These are phyloP conservation scores for Odocoileus hemionus DNA, from an alignment of 2,113 vertebrate genomes.

Conservation along the genomic window DNA sequence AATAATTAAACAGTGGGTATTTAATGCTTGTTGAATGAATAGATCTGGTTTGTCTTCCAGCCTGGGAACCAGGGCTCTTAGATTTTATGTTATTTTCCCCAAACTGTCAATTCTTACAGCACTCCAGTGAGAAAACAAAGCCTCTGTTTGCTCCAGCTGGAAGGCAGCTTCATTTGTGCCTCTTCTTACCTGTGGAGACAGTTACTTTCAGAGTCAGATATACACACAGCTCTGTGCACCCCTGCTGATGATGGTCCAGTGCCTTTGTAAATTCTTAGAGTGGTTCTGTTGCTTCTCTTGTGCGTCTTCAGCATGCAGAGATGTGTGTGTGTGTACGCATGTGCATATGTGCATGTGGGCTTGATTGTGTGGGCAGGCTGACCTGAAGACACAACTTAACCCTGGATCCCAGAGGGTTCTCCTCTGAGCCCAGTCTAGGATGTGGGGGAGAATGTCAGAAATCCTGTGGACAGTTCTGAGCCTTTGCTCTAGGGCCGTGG, in stretches of 20 bases:
- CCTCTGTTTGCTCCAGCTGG: background rate
- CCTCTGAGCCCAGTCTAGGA: background rate
- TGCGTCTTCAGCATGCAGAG: background rate
- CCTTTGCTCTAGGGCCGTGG: background rate
- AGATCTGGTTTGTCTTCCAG: background rate
- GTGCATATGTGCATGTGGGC: fast-evolving
- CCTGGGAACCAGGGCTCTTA: background rate
- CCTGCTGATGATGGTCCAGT: background rate
- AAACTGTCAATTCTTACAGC: conserved; percentile 32
- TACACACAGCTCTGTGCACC: background rate
- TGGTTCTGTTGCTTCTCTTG: background rate
- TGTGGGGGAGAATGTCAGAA: background rate
- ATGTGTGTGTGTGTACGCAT: background rate
- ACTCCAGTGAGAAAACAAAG: background rate
- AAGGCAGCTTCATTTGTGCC: background rate
- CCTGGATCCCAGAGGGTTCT: background rate
- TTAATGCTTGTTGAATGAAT: background rate
- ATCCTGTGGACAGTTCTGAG: background rate
- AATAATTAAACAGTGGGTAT: conserved; percentile 26
- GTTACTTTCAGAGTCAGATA: background rate
- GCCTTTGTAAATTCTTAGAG: background rate
- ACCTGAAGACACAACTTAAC: background rate
- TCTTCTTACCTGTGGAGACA: background rate
- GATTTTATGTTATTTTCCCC: conserved; percentile 22
- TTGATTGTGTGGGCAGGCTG: background rate